These are phyloP conservation scores for Gerris buenoi DNA, from an alignment of 1,140 invertebrate species.

Conservation along the genomic window DNA sequence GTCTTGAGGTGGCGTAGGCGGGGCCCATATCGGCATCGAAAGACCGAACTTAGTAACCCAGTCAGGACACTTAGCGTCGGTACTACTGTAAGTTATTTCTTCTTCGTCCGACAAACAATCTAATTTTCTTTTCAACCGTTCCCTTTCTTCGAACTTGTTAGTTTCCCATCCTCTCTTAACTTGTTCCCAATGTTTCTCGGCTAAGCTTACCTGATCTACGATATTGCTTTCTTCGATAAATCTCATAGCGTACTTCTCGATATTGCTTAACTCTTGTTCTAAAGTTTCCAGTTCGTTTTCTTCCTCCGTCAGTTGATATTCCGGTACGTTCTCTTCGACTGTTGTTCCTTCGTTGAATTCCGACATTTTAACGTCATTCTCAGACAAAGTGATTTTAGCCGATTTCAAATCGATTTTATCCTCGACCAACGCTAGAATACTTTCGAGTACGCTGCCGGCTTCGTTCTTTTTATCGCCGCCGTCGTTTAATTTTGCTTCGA, in stretches of 20 bases:
- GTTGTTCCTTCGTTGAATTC: too few species aligned
- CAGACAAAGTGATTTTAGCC: too few species aligned
- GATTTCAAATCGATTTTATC: too few species aligned
- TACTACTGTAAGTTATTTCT: conserved; percentile 49
- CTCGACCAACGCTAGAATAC: too few species aligned
- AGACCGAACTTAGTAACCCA: conserved; percentile 8
- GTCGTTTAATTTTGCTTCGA: too few species aligned
- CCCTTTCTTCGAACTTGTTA: not conserved
- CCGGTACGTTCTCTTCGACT: too few species aligned
- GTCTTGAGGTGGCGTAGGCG: conserved; percentile 81
- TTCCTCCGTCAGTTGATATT: too few species aligned
- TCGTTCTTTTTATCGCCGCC: too few species aligned
- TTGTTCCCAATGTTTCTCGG: not conserved
- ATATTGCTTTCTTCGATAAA: conserved; percentile 57
- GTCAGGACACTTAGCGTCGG: conserved; percentile 37
- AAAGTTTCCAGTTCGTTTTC: not conserved
- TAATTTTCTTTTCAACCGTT: not conserved
- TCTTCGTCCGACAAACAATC: conserved; percentile 23
- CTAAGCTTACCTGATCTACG: not conserved
- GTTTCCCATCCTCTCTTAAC: not conserved
- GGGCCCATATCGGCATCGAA: conserved; percentile 72
- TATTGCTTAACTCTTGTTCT: conserved; percentile 49
- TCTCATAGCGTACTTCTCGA: conserved; percentile 85
- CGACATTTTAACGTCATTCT: too few species aligned
- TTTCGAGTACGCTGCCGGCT: too few species aligned